These are phyloP conservation scores for Cephonodes hylas DNA, from an alignment of 2,888 invertebrate genomes.

Conservation along the genomic window DNA sequence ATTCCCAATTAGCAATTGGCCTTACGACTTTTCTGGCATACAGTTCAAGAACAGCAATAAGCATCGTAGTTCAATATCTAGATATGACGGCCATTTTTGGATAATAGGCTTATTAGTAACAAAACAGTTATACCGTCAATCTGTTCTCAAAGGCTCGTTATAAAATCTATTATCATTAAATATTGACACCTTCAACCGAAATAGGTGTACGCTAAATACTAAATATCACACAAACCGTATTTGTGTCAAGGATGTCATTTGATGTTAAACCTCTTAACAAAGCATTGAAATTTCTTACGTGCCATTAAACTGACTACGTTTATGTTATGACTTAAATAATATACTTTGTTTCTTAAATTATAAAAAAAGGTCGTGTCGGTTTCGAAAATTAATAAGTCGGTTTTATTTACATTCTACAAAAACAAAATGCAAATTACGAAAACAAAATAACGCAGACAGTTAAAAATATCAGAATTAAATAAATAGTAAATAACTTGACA, in stretches of 20 bases:
- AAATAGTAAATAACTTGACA: too few relatives aligned
- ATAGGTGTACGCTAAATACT: constrained; percentile 25
- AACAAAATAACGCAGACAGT: too few relatives aligned
- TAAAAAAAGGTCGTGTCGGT: too few relatives aligned
- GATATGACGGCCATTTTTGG: background rate
- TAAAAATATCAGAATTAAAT: too few relatives aligned
- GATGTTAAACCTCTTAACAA: background rate
- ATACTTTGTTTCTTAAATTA: background rate
- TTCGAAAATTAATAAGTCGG: too few relatives aligned
- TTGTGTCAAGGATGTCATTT: constrained; percentile 32
- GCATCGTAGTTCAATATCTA: background rate
- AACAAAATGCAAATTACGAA: too few relatives aligned
- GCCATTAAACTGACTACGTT: background rate
- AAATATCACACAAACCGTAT: constrained; percentile 29
- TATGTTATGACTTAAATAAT: background rate
- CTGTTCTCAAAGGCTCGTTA: constrained; percentile 3
- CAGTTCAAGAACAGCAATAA: too few relatives aligned
- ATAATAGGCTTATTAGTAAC: background rate
- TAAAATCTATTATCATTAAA: background rate
- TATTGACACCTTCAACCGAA: constrained; percentile 22
- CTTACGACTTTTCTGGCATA: too few relatives aligned
- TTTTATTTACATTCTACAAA: too few relatives aligned
- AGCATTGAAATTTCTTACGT: background rate
- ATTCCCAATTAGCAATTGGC: too few relatives aligned
- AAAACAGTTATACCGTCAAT: background rate